Conservation (phyloP, 2,888 invertebrate genomes). For the Hirtodrosophila confusa region DNA sequence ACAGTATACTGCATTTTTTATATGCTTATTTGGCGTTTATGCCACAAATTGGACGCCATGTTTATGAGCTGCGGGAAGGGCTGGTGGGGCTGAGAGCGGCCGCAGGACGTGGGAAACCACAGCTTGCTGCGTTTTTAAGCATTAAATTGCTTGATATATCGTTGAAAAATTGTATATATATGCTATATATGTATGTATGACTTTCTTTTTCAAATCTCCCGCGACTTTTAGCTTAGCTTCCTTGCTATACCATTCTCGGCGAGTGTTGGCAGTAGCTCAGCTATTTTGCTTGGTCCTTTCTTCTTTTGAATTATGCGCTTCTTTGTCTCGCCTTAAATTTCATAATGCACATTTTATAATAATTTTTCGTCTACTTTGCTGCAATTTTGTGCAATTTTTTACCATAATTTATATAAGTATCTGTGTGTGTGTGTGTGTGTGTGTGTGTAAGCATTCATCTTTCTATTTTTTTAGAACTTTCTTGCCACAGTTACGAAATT, state of each 20-base stretch:
- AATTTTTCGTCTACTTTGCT: slow-evolving; percentile 76
- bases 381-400: slow-evolving; percentile 77
- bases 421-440: slow-evolving; percentile 14
- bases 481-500: slow-evolving; percentile 56
- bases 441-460: slow-evolving; percentile 43
- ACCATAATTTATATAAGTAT: slow-evolving; percentile 66
- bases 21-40: slow-evolving; percentile 73
- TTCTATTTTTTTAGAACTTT: slow-evolving; percentile 30
- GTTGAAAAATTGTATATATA: slow-evolving; percentile 13
- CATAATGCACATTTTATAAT: slow-evolving; percentile 78
- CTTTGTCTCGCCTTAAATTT: slow-evolving; percentile 77
- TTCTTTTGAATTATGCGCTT: slow-evolving; percentile 65
- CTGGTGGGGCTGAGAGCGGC: slow-evolving; percentile 3
- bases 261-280: slow-evolving; percentile 7
- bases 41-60: slow-evolving; percentile 68
- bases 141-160: slow-evolving; percentile 79
- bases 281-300: slow-evolving; percentile 33
- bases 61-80: slow-evolving; percentile 50
- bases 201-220: slow-evolving; percentile 30
- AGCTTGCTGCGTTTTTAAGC: slow-evolving; percentile 66
- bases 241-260: slow-evolving; percentile 1
- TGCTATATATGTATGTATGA: background rate
- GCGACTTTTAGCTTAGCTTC: slow-evolving; percentile 52
- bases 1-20: slow-evolving; percentile 41
- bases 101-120: slow-evolving; percentile 48